Evolutionary conservation across 1,140 invertebrate genomes (phyloP).

Genomic region (Adelges cooleyi): DNA sequence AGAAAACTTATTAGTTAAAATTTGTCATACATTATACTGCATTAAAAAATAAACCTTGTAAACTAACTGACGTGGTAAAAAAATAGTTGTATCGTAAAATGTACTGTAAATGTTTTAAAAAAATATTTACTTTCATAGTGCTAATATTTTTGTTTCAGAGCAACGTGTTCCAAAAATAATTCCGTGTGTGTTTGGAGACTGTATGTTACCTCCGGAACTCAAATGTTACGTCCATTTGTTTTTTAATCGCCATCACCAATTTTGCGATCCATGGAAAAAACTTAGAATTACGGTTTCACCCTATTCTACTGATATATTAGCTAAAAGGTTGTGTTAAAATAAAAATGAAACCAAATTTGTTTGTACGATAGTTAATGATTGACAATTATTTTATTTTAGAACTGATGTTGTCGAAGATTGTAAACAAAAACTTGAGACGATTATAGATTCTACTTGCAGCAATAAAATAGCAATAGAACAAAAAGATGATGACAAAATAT

Average conservation of each 20-base stretch:
- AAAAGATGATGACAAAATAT: not conserved
- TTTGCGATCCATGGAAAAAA: conserved; percentile 10
- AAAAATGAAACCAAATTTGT: too few species aligned
- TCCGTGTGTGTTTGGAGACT: conserved; percentile 19
- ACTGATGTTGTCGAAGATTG: too few species aligned
- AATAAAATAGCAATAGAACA: not conserved
- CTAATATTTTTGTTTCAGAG: conserved; percentile 7
- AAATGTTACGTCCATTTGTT: conserved; percentile 22
- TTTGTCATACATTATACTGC: too few species aligned
- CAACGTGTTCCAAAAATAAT: conserved; percentile 10
- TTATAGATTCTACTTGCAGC: not conserved
- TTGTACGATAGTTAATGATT: too few species aligned
- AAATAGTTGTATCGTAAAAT: too few species aligned
- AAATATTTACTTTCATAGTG: too few species aligned
- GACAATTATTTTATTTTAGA: not conserved
- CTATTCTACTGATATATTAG: not conserved
- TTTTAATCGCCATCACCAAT: conserved; percentile 2
- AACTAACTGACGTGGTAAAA: too few species aligned
- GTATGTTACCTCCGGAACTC: conserved; percentile 18
- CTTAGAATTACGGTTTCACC: not conserved
- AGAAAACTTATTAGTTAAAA: too few species aligned
- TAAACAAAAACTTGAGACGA: not conserved
- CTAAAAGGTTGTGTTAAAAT: not conserved
- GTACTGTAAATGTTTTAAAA: too few species aligned
- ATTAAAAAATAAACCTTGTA: too few species aligned